Conservation (phyloP, 1,140 invertebrate species). For the Phthorimaea operculella region DNA sequence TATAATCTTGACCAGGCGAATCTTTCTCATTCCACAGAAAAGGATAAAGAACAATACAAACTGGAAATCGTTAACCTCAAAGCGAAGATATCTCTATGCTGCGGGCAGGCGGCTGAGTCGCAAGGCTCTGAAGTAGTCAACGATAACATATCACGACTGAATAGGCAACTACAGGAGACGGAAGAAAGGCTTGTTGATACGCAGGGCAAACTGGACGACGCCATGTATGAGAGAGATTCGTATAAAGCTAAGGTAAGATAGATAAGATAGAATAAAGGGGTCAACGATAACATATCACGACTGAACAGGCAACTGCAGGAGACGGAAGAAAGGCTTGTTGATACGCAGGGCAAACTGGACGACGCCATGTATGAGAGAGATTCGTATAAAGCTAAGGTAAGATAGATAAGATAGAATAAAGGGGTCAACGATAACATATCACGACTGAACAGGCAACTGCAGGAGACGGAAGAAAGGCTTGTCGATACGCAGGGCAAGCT, state of each 20-base stretch:
- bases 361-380: slow-evolving; percentile 48
- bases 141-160: slow-evolving; percentile 26
- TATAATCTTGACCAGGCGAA: too few species aligned
- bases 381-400: slow-evolving; percentile 46
- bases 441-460: slow-evolving; percentile 38
- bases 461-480: slow-evolving; percentile 38
- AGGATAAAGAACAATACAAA: slow-evolving; percentile 57
- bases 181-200: slow-evolving; percentile 37
- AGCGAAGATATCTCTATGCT: slow-evolving; percentile 43
- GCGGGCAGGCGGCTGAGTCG: slow-evolving; percentile 31
- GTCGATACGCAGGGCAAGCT: slow-evolving; percentile 36
- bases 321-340: slow-evolving; percentile 34
- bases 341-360: slow-evolving; percentile 37
- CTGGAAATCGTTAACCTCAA: slow-evolving; percentile 48
- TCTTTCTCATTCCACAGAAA: slow-evolving; percentile 25
- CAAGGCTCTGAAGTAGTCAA: slow-evolving; percentile 16
- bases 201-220: slow-evolving; percentile 42
- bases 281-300: slow-evolving; percentile 21
- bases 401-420: background rate
- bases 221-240: slow-evolving; percentile 41
- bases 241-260: slow-evolving; percentile 44
- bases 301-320: slow-evolving; percentile 41
- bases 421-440: slow-evolving; percentile 13
- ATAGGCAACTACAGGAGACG: slow-evolving; percentile 37
- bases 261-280: slow-evolving; percentile 13